Percentiles rank a stretch among this genome's conserved stretches.
Evolutionary conservation across 2,888 invertebrate species (phyloP).

Genomic region (Bombylius discolor): DNA sequence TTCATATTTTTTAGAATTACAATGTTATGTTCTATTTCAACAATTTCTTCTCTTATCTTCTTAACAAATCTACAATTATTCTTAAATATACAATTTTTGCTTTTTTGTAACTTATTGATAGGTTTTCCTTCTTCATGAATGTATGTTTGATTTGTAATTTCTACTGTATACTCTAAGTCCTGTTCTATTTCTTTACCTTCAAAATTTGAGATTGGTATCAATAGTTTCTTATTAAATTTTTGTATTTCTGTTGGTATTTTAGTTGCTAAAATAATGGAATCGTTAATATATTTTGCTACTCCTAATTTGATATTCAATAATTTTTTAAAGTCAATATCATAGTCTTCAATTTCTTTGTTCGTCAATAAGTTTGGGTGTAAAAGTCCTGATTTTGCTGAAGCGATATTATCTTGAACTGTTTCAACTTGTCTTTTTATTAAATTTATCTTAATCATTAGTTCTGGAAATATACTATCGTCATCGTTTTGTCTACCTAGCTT

Average conservation of each 20-base stretch:
- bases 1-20: not conserved
- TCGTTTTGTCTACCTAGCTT: not conserved
- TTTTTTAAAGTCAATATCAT: conserved; percentile 7
- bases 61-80: not conserved
- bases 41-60: not conserved
- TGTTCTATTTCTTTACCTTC: not conserved
- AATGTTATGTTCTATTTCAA: not conserved
- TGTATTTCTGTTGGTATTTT: not conserved
- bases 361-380: conserved; percentile 5
- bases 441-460: conserved; percentile 9
- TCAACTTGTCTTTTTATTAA: conserved; percentile 9
- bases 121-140: not conserved
- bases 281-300: conserved; percentile 4
- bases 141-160: not conserved
- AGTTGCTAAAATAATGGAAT: not conserved
- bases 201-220: not conserved
- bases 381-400: conserved; percentile 2
- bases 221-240: not conserved
- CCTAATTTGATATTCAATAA: conserved; percentile 6
- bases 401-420: conserved; percentile 7
- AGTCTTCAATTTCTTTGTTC: conserved; percentile 3
- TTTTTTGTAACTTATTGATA: not conserved
- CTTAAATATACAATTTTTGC: not conserved
- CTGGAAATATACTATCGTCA: not conserved
- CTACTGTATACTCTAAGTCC: not conserved